Percentiles rank a stretch among this genome's conserved stretches.
Conservation (phyloP, 2,113 vertebrate genomes). For the Baryphthengus martii region DNA sequence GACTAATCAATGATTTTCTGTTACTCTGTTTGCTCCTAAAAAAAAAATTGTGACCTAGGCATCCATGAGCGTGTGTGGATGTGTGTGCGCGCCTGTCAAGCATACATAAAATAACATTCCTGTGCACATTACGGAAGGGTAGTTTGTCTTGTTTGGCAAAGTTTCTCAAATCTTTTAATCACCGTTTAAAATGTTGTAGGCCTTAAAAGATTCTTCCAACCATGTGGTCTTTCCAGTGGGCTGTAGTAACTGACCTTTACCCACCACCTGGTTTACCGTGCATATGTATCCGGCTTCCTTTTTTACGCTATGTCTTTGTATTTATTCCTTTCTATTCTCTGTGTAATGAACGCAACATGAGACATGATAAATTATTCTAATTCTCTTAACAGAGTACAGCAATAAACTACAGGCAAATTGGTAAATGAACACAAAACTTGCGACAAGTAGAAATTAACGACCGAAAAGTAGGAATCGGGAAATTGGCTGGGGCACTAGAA, state of each 20-base stretch:
- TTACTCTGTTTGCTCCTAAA: not conserved
- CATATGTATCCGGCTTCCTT: not conserved
- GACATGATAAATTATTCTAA: not conserved
- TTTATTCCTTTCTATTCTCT: not conserved
- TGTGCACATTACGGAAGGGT: not conserved
- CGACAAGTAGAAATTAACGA: not conserved
- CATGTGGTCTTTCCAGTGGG: not conserved
- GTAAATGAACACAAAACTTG: not conserved
- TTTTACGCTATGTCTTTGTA: not conserved
- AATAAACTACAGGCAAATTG: not conserved
- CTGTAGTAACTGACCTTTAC: not conserved
- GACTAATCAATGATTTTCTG: not conserved
- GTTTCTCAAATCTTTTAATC: not conserved
- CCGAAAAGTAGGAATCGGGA: not conserved
- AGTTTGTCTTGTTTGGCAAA: conserved; percentile 21
- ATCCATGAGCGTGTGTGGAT: not conserved
- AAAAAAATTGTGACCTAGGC: not conserved
- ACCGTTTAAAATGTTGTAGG: not conserved
- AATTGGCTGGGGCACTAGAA: not conserved
- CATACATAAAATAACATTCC: conserved; percentile 17
- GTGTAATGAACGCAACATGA: not conserved
- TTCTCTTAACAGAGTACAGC: not conserved
- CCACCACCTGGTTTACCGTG: not conserved
- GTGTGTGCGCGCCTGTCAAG: not conserved
- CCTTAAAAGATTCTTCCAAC: not conserved